Conservation (phyloP, 2,113 vertebrate species). For the Nerophis lumbriciformis region DNA sequence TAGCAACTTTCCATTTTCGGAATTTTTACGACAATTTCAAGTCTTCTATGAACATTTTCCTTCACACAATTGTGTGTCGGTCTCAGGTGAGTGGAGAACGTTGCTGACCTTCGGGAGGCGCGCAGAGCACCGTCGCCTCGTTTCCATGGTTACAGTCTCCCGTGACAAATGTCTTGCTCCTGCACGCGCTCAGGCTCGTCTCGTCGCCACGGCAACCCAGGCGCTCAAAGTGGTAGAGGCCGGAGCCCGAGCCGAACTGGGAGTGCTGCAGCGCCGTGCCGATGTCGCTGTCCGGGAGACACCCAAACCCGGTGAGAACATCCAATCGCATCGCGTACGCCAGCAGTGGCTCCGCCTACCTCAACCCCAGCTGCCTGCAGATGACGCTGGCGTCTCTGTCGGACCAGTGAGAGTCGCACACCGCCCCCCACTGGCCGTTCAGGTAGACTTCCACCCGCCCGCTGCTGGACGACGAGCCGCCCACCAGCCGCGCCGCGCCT, state of each 20-base stretch:
- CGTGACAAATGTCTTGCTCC: conserved; percentile 71
- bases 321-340: not conserved
- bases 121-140: conserved; percentile 72
- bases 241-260: conserved; percentile 63
- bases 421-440: conserved; percentile 80
- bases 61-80: not conserved
- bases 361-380: conserved; percentile 83
- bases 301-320: too few relatives aligned
- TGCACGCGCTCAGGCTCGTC: conserved; percentile 75
- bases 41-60: too few relatives aligned
- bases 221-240: conserved; percentile 78
- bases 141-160: conserved; percentile 78
- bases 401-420: conserved; percentile 83
- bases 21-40: too few relatives aligned
- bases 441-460: conserved; percentile 79
- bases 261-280: conserved; percentile 74
- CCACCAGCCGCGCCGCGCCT: conserved; percentile 79
- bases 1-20: too few relatives aligned
- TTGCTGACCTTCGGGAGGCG: conserved; percentile 81
- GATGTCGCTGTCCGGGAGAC: conserved; percentile 70
- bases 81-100: conserved; percentile 4
- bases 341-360: conserved; percentile 54
- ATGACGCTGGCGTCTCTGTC: conserved; percentile 85
- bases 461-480: conserved; percentile 58
- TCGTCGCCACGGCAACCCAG: conserved; percentile 85